These are phyloP conservation scores for Neodon shergylaensis DNA, from an alignment of 2,113 vertebrate species.

Conservation along the genomic window DNA sequence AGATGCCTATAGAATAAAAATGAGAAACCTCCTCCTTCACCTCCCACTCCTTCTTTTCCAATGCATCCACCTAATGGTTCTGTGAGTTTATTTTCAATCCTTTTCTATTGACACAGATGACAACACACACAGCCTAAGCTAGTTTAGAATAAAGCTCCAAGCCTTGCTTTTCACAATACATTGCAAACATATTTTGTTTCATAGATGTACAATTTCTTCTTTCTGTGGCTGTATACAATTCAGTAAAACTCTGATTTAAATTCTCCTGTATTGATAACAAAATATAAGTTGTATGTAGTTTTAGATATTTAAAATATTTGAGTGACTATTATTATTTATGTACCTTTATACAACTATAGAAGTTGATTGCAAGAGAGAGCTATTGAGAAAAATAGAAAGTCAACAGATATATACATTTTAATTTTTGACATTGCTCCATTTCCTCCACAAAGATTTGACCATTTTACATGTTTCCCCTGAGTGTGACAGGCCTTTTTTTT, in stretches of 20 bases:
- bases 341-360: neutral
- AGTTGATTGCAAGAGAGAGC: neutral
- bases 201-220: neutral
- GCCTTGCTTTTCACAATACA: neutral
- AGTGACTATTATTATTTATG: neutral
- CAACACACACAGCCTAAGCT: neutral
- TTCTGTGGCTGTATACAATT: neutral
- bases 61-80: neutral
- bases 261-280: neutral
- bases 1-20: neutral
- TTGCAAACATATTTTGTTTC: neutral
- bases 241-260: neutral
- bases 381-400: conserved; percentile 1
- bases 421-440: neutral
- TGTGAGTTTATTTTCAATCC: conserved; percentile 37
- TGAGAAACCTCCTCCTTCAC: neutral
- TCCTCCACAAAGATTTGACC: neutral
- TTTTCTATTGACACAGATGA: neutral
- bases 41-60: neutral
- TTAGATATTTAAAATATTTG: conserved; percentile 53
- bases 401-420: neutral
- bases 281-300: neutral
- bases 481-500: neutral
- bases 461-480: conserved; percentile 2
- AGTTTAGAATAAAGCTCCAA: neutral